These are phyloP conservation scores for Mesorhabditis sp. DNA, from an alignment of 2,888 invertebrate genomes.

Conservation along the genomic window DNA sequence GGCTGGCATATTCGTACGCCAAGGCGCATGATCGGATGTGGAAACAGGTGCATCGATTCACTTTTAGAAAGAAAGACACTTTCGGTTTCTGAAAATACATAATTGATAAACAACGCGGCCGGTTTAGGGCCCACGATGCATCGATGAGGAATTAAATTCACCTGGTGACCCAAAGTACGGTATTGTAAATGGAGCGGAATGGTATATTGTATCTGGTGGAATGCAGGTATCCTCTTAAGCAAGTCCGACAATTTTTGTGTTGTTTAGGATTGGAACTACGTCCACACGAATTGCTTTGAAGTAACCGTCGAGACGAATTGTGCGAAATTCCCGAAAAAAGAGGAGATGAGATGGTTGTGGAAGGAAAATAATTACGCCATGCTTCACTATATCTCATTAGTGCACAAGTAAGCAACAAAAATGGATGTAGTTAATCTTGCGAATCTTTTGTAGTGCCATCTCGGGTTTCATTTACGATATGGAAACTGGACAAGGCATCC, in stretches of 20 bases:
- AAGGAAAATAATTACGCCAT: slow-evolving; percentile 80
- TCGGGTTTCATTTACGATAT: slow-evolving; percentile 76
- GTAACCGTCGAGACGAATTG: slow-evolving; percentile 90
- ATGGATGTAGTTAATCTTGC: neutral
- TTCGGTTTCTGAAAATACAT: slow-evolving; percentile 2
- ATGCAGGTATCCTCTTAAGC: slow-evolving; percentile 99
- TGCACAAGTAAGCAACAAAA: slow-evolving; percentile 58
- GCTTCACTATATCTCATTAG: slow-evolving; percentile 79
- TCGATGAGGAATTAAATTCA: slow-evolving; percentile 38
- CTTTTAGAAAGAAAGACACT: neutral
- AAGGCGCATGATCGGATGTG: slow-evolving; percentile 47
- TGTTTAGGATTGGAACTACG: slow-evolving; percentile 91
- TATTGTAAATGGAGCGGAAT: slow-evolving; percentile 89
- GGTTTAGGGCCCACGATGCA: slow-evolving; percentile 44
- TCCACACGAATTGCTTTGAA: slow-evolving; percentile 85
- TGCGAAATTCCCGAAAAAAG: slow-evolving; percentile 77
- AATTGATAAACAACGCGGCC: neutral
- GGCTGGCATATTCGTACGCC: slow-evolving; percentile 52
- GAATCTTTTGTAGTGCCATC: slow-evolving; percentile 38
- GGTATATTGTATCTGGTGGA: slow-evolving; percentile 75
- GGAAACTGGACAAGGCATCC: slow-evolving; percentile 67
- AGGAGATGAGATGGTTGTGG: slow-evolving; percentile 77
- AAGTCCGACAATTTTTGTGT: slow-evolving; percentile 79
- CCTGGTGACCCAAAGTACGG: slow-evolving; percentile 74
- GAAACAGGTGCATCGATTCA: slow-evolving; percentile 22